Evolutionary conservation across 2,888 invertebrate genomes (phyloP), one percentile per base, ranked within the genome.

Genomic region (Tenthredo mesomela): DNA sequence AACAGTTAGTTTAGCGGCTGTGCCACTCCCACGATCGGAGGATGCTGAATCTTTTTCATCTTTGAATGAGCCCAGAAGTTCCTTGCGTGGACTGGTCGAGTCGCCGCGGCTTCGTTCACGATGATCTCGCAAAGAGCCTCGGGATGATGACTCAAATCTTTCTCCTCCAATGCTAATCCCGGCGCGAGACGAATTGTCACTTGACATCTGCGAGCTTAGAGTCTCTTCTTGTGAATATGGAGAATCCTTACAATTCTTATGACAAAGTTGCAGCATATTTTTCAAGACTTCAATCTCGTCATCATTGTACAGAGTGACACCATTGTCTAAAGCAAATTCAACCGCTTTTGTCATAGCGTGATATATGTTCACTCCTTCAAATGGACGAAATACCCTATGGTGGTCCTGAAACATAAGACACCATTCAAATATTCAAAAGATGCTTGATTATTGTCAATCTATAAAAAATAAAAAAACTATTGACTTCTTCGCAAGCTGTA

Each of bases 231-330:
- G 47, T 54, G 7, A 10, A 33, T 54, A 54, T 33, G 47, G 5
- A 50, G 33, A 77, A 54, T 77, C 29, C 29, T 77, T 54, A 77
- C 54, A 77, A 50, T 77, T 18, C n/a, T 29, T 29, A 77, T 7
- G 29, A 77, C 77, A 77, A 40, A 33, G 54, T 18, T 15, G 29
- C 4, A 77, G 12, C 7, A 50, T 54, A 2, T 77, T 54, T 2
- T 77, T 18, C 33, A 77, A n/a, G 18, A 77, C 12, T 50, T 0
- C 47, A 25, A 29, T 77, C 40, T 77, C 18, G 0, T 54, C 54
- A 50, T 54, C 54, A 7, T 54, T 33, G 54, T 50, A 54, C 15
- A 33, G 18, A 9, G 29, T 33, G 7, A 54, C 29, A 50, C 33
- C 18, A 33, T 18, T 54, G 18, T 77, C 7, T 33, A 50, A 33